A percentile compares a stretch with the other conserved stretches of the same genome.
Evolutionary conservation across 2,888 invertebrate species (phyloP).

Genomic region (Mesopsocus fuscifrons): DNA sequence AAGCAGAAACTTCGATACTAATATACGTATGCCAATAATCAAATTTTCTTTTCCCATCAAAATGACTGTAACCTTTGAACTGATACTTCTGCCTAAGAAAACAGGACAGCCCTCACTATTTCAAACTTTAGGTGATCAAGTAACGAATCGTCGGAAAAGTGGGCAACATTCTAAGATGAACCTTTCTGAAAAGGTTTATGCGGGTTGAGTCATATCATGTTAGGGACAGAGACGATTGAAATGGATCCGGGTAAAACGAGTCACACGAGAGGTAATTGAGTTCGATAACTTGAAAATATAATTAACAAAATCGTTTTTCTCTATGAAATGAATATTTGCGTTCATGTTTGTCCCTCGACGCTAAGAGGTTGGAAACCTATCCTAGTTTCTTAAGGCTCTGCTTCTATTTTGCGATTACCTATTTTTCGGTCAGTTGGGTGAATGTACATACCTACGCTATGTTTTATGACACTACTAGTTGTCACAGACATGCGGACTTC

Average conservation of each 20-base stretch:
- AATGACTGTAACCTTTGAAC: slow-evolving; percentile 10
- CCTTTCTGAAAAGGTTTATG: not conserved
- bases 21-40: slow-evolving; percentile 11
- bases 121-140: too few relatives aligned
- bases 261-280: slow-evolving; percentile 9
- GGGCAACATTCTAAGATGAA: slow-evolving; percentile 1
- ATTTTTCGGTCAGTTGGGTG: too few relatives aligned
- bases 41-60: slow-evolving; percentile 10
- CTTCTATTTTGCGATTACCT: too few relatives aligned
- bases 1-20: slow-evolving; percentile 8
- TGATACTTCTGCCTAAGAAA: not conserved
- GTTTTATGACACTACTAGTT: too few relatives aligned
- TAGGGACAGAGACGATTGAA: too few relatives aligned
- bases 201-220: too few relatives aligned
- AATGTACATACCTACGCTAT: too few relatives aligned
- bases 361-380: too few relatives aligned
- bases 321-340: not conserved
- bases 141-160: too few relatives aligned
- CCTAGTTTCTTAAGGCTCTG: too few relatives aligned
- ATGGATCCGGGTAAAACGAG: slow-evolving; percentile 9
- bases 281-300: slow-evolving; percentile 10
- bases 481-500: too few relatives aligned
- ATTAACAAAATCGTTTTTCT: slow-evolving; percentile 8
- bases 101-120: too few relatives aligned
- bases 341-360: not conserved